Percentiles rank a stretch among this genome's conserved stretches.
These are phyloP conservation scores for Phymatocera aterrima DNA, from an alignment of 2,888 invertebrate genomes.

Conservation along the genomic window DNA sequence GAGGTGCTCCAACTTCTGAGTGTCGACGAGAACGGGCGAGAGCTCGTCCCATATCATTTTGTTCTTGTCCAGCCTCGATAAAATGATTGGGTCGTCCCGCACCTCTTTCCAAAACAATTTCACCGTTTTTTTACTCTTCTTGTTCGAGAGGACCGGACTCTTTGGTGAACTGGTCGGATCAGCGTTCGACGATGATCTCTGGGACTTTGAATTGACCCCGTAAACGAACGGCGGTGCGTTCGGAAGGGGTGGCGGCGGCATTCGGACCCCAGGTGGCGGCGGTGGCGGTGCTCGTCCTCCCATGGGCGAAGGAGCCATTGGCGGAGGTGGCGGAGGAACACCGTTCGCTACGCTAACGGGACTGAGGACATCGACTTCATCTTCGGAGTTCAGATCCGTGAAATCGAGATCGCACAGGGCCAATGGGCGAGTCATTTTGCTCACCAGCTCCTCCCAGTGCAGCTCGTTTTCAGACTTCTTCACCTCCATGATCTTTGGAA, in stretches of 20 bases:
- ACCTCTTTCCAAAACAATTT: constrained; percentile 99
- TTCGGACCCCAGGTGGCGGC: constrained; percentile 75
- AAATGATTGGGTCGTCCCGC: constrained; percentile 84
- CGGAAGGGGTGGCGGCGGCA: constrained; percentile 75
- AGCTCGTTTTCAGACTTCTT: constrained; percentile 95
- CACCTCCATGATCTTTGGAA: constrained; percentile 81
- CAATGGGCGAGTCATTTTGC: constrained; percentile 84
- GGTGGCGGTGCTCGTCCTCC: constrained; percentile 74
- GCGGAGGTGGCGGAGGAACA: constrained; percentile 89
- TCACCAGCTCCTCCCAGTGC: constrained; percentile 95
- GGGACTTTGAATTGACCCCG: constrained; percentile 68
- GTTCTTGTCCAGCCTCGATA: constrained; percentile 76
- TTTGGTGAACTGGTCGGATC: constrained; percentile 62
- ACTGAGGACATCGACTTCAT: constrained; percentile 88
- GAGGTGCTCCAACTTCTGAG: constrained; percentile 94
- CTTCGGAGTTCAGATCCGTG: constrained; percentile 92
- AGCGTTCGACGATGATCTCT: constrained; percentile 52
- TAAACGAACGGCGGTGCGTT: constrained; percentile 71
- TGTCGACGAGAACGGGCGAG: constrained; percentile 90
- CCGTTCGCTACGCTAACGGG: constrained; percentile 82
- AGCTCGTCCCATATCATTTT: constrained; percentile 94
- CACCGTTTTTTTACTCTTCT: constrained; percentile 96
- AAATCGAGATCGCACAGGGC: constrained; percentile 97
- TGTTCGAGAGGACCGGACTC: constrained; percentile 77
- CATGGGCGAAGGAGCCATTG: constrained; percentile 81